These are phyloP conservation scores for Mesocentrotus franciscanus DNA, from an alignment of 53 echinoderm and acorn worm species.

Conservation along the genomic window DNA sequence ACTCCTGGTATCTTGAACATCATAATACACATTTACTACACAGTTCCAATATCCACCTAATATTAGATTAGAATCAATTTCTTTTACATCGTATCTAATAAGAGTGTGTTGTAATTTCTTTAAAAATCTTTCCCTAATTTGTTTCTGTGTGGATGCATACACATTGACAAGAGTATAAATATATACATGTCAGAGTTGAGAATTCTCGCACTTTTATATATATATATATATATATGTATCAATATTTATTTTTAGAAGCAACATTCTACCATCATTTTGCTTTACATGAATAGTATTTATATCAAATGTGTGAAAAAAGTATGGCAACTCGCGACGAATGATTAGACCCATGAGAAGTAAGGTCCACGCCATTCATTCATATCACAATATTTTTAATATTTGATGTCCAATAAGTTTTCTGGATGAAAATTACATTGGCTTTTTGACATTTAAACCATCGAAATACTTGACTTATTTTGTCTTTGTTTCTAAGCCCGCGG, in stretches of 20 bases:
- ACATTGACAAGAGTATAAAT: conserved; percentile 16
- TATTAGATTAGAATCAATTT: neutral
- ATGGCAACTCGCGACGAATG: neutral
- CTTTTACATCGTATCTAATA: neutral
- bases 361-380: neutral
- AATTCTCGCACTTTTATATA: too few relatives aligned
- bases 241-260: neutral
- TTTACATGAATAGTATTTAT: neutral
- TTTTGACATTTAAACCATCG: neutral
- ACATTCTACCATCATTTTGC: neutral
- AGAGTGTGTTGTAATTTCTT: neutral
- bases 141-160: neutral
- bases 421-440: neutral
- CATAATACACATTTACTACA: neutral
- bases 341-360: neutral
- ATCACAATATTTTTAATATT: neutral
- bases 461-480: neutral
- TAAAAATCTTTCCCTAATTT: neutral
- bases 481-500: neutral
- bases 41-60: neutral
- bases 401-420: neutral
- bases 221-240: neutral
- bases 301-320: neutral
- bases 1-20: neutral
- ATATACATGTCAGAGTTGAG: too few relatives aligned